Evolutionary conservation across 1,140 invertebrate genomes (phyloP).

Genomic region (Drosophila chauvacae): DNA sequence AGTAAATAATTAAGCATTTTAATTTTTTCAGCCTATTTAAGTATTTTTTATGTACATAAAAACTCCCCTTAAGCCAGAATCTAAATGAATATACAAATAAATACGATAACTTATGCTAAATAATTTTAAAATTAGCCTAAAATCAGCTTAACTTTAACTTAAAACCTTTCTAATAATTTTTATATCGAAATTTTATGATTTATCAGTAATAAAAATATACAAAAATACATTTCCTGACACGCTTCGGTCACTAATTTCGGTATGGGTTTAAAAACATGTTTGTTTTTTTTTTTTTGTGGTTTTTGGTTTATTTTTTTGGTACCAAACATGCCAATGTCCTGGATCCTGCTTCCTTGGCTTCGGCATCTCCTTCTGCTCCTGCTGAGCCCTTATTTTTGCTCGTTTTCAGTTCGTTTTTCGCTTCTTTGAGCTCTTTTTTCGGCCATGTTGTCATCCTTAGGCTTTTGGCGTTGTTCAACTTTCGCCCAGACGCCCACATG

Average conservation of each 20-base stretch:
- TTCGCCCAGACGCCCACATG: constrained; percentile 58
- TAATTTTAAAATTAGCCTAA: not conserved
- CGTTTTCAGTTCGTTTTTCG: constrained; percentile 11
- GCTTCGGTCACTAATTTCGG: not conserved
- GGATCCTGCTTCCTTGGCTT: constrained; percentile 15
- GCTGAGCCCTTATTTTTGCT: constrained; percentile 7
- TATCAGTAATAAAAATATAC: not conserved
- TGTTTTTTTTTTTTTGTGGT: constrained; percentile 14
- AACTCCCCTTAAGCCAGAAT: not conserved
- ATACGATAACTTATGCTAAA: not conserved
- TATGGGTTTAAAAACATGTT: constrained; percentile 24
- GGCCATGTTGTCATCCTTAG: constrained; percentile 63
- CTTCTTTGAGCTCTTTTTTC: constrained; percentile 22
- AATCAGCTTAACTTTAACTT: not conserved
- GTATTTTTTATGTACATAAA: not conserved
- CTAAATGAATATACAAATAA: not conserved
- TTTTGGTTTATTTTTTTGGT: not conserved
- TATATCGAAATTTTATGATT: not conserved
- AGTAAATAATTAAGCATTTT: not conserved
- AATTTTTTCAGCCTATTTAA: not conserved
- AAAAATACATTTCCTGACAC: not conserved
- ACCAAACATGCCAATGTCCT: constrained; percentile 49
- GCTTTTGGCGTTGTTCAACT: constrained; percentile 65
- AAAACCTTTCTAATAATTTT: no score
- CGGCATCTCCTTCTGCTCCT: constrained; percentile 10